A percentile compares a stretch with the other conserved stretches of the same genome.
These are phyloP conservation scores for Lordiphosa collinella DNA, from an alignment of 1,140 invertebrate genomes.

Conservation along the genomic window DNA sequence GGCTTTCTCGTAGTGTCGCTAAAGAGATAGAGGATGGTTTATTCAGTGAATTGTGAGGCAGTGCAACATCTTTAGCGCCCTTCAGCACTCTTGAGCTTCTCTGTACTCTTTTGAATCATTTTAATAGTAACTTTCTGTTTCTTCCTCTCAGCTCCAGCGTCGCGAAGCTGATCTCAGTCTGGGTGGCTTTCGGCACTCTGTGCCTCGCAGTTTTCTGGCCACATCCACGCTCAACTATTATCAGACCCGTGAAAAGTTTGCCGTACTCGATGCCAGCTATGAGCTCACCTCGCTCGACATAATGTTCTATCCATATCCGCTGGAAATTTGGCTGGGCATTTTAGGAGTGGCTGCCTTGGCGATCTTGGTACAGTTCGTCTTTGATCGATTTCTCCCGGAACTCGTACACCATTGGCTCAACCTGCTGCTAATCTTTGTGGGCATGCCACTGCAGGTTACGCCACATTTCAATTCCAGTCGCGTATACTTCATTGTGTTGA, in stretches of 20 bases:
- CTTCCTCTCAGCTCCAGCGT: slow-evolving; percentile 29
- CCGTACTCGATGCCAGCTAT: slow-evolving; percentile 27
- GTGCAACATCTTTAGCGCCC: too few species aligned
- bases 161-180: slow-evolving; percentile 44
- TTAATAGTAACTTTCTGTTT: too few species aligned
- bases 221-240: slow-evolving; percentile 53
- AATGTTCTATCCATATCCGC: slow-evolving; percentile 46
- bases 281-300: slow-evolving; percentile 53
- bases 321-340: slow-evolving; percentile 43
- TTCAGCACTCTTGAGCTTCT: too few species aligned
- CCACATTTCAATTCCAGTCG: slow-evolving; percentile 32
- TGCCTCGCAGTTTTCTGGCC: slow-evolving; percentile 16
- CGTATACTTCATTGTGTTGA: slow-evolving; percentile 44
- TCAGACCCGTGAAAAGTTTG: slow-evolving; percentile 44
- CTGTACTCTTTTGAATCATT: too few species aligned
- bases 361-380: slow-evolving; percentile 19
- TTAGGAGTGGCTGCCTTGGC: slow-evolving; percentile 30
- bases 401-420: slow-evolving; percentile 14
- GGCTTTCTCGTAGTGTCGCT: too few species aligned
- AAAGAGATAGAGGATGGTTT: too few species aligned
- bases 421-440: slow-evolving; percentile 46
- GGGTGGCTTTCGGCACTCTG: slow-evolving; percentile 48
- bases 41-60: too few species aligned
- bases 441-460: slow-evolving; percentile 38
- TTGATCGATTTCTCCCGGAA: slow-evolving; percentile 24